These are phyloP conservation scores for Uria aalge DNA, from an alignment of 2,113 vertebrate genomes.

Conservation along the genomic window DNA sequence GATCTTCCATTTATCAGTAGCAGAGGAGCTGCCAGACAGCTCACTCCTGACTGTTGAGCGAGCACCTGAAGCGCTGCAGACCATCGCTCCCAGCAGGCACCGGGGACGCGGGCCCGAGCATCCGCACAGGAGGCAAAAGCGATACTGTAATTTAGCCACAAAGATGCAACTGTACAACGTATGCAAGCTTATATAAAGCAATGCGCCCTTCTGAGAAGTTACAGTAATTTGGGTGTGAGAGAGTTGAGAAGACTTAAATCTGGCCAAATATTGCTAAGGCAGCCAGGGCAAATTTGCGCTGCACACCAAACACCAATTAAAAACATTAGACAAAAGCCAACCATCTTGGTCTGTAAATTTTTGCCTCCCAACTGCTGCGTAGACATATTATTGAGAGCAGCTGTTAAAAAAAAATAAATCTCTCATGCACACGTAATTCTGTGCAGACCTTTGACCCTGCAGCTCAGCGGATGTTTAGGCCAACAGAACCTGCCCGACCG, in stretches of 20 bases:
- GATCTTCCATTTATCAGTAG: background rate
- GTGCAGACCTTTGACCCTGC: background rate
- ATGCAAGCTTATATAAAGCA: background rate
- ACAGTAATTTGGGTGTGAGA: background rate
- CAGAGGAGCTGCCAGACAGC: background rate
- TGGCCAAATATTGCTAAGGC: background rate
- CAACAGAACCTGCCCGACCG: background rate
- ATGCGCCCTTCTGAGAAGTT: background rate
- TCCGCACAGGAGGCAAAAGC: background rate
- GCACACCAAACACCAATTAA: background rate
- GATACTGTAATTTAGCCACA: background rate
- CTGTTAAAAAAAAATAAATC: background rate
- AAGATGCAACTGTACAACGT: background rate
- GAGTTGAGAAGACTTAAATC: background rate
- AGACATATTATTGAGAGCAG: background rate
- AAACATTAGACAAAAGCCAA: background rate
- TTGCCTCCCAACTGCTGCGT: background rate
- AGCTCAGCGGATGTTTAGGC: background rate
- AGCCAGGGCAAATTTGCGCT: background rate
- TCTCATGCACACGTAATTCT: background rate
- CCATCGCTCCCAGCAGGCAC: background rate
- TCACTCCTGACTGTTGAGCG: background rate
- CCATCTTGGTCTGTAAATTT: background rate
- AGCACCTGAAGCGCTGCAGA: constrained; percentile 2
- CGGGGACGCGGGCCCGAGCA: background rate